Evolutionary conservation across 2,797 vertebrate species (phyloP), one percentile per base, ranked within the genome.

Genomic region (Amblyraja radiata): DNA sequence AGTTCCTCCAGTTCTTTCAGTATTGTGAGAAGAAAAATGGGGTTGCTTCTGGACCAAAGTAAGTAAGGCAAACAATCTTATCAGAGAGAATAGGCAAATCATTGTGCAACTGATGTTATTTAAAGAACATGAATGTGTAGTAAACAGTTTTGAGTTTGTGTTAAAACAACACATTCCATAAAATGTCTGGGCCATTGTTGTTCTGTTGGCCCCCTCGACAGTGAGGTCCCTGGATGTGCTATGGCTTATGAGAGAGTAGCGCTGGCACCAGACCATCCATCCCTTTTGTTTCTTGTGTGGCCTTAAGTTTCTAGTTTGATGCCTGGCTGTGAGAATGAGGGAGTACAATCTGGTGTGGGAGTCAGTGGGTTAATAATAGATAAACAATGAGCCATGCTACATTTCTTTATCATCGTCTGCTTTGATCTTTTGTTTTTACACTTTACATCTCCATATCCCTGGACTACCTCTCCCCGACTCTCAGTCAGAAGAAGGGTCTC

Each of bases 11-110:
- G 46, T 54, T 54, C 46, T 54, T 54, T 54, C 5, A 54, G 46
- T 54, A 54, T 54, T 6, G 46, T 54, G 46, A 54, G 83, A 0
- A 58, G 1, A 0, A 1, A n/a, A 18, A 36, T 16, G 36, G 1
- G 77, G 6, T 54, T 18, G 32, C 0, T 74, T 93, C 11, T 54
- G 28, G 54, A 23, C n/a, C 77, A 13, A 32, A 10, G 32, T 36
- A 32, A 79, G 18, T 39, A 39, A 3, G 14, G 9, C 16, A 28
- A 1, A 13, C 76, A 78, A n/a, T 78, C n/a, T 78, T 78, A 78
- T 79, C 36, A 79, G 32, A 79, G 14, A 39, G 36, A 28, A 14
- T 36, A 79, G 36, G 4, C 36, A 13, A 79, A 39, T 39, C 14
- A 39, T 18, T 18, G 16, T 61, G 23, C 10, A 25, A 86, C 39